phyloP scores from a whole-genome alignment of 2,888 invertebrate species.

The Tachina grossa region DNA sequence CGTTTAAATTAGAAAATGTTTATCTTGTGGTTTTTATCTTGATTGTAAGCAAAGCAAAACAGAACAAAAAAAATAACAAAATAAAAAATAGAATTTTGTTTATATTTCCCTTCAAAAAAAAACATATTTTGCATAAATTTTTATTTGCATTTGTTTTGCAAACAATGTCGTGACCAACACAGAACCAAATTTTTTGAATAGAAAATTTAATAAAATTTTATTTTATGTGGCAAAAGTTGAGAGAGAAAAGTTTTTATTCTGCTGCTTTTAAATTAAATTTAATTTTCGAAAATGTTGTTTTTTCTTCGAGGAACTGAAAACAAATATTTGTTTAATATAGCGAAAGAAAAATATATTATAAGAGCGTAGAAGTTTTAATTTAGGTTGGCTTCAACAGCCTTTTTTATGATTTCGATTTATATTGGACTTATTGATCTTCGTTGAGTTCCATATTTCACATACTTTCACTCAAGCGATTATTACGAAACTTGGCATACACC shows the following conservation, averaged over 20 bases:
- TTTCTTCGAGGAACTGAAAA: background rate
- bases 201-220: slow-evolving; percentile 41
- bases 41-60: slow-evolving; percentile 25
- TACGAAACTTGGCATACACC: no score
- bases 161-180: slow-evolving; percentile 42
- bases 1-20: slow-evolving; percentile 50
- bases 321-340: background rate
- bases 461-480: no score
- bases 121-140: slow-evolving; percentile 46
- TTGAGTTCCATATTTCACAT: no score
- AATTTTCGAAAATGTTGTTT: background rate
- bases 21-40: slow-evolving; percentile 37
- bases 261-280: background rate
- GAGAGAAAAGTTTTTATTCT: slow-evolving; percentile 14
- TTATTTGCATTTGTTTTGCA: slow-evolving; percentile 10
- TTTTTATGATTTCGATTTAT: no score
- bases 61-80: slow-evolving; percentile 20
- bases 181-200: background rate
- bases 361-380: no score
- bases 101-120: background rate
- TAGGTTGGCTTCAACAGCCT: no score
- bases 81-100: slow-evolving; percentile 24
- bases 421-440: no score
- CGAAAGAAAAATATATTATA: background rate
- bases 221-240: slow-evolving; percentile 9